phyloP scores from a whole-genome alignment of 1,140 invertebrate genomes.

The Caenorhabditis remanei region DNA sequence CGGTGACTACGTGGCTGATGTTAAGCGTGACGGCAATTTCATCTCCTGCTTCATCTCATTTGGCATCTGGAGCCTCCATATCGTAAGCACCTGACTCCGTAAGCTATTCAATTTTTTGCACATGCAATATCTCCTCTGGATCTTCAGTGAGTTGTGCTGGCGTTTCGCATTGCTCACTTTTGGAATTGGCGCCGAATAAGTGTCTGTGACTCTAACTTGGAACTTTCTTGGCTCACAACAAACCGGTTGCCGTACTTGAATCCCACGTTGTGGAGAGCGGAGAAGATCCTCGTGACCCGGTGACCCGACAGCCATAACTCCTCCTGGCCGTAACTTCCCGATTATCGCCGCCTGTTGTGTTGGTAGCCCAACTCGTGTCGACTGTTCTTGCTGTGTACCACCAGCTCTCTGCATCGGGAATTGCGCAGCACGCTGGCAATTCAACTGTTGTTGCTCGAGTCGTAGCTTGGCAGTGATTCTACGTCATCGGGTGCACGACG shows the following conservation, averaged over 20 bases:
- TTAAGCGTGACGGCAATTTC: background rate
- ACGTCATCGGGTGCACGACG: background rate
- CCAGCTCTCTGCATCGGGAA: background rate
- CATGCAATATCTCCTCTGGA: background rate
- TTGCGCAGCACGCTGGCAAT: background rate
- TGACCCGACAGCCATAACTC: background rate
- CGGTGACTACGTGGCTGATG: background rate
- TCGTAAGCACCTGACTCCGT: background rate
- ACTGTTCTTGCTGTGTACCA: no score
- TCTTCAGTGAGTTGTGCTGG: constrained; percentile 22
- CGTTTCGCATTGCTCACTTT: background rate
- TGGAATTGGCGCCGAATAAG: constrained; percentile 5
- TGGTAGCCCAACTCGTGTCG: no score
- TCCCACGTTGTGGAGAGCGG: background rate
- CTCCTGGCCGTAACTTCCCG: no score
- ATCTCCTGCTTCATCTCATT: background rate
- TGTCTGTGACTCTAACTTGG: background rate
- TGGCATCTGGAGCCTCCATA: background rate
- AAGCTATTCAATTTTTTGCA: background rate
- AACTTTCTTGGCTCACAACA: background rate
- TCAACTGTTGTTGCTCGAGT: background rate
- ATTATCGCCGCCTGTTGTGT: no score
- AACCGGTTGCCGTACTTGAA: background rate
- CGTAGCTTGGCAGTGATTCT: constrained; percentile 3
- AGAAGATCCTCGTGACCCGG: background rate